phyloP scores from a whole-genome alignment of 1,140 invertebrate genomes.

The Cryptotermes secundus region DNA sequence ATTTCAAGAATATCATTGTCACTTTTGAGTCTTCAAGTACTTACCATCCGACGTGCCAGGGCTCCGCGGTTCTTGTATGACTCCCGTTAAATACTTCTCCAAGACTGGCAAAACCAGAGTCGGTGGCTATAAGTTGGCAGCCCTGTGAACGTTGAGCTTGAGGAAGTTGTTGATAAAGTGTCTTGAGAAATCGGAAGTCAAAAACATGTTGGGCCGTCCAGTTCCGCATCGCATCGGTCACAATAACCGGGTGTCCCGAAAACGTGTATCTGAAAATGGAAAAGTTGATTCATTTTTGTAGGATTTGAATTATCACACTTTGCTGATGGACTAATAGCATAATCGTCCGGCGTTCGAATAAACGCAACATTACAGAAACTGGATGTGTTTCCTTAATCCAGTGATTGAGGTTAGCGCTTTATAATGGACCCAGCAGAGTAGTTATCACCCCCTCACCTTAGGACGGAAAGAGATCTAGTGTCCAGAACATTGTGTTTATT shows the following conservation, averaged over 20 bases:
- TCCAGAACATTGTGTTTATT: too few species aligned
- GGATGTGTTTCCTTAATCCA: too few species aligned
- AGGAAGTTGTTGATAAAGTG: conserved; percentile 50
- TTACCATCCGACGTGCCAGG: conserved; percentile 90
- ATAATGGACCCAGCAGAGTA: too few species aligned
- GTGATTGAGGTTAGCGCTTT: too few species aligned
- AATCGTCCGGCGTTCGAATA: too few species aligned
- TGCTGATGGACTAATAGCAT: too few species aligned
- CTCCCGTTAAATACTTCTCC: conserved; percentile 79
- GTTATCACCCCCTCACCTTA: too few species aligned
- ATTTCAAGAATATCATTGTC: too few species aligned
- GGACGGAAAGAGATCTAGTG: too few species aligned
- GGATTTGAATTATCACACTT: too few species aligned
- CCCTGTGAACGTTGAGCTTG: conserved; percentile 20
- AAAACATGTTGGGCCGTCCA: conserved; percentile 75
- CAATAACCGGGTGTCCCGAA: conserved; percentile 73
- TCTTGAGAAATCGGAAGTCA: conserved; percentile 61
- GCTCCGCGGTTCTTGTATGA: conserved; percentile 61
- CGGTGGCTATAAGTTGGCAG: conserved; percentile 91
- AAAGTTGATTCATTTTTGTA: too few species aligned
- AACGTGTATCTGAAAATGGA: conserved; percentile 65
- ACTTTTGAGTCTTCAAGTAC: conserved; percentile 38
- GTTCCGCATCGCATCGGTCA: conserved; percentile 72
- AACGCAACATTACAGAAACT: too few species aligned
- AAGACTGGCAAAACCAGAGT: conserved; percentile 76